Base-by-base conservation (phyloP, 2,888 invertebrate species). In the Harmothoe impar region DNA sequence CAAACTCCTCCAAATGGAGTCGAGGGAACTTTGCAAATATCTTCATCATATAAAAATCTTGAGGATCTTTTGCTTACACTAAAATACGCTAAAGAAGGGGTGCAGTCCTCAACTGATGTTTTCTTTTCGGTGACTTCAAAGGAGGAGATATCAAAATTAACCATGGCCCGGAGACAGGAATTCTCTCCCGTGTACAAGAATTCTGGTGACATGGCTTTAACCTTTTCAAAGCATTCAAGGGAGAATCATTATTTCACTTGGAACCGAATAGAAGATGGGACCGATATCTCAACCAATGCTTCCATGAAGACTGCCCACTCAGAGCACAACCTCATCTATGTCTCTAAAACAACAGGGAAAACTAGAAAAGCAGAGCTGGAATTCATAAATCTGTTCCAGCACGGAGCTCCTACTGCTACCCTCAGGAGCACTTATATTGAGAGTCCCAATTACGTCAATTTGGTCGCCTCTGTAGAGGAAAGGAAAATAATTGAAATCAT, bases 111-210 rank as follows among this genome's bases (percentile, higher is more conserved):
- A 17, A 43, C 43, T 17, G 43, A 81, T 20, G n/a, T 20, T 35
- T 1, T 43, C 1, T 33, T 81, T 20, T 81, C 23, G 12, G 20
- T 81, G 15, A 43, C 33, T 23, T 20, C 43, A 81, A 43, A 5
- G 33, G 81, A 10, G 0, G 81, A 35, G 5, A 81, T 17, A 23
- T 1, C 23, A 7, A 43, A 15, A 43, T 5, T 81, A 23, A 43
- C n/a, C n/a, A 35, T 81, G 81, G 17, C 15, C 43, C 31, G 81
- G 33, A 20, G 5, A 23, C 81, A 81, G n/a, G n/a, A 43, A 23
- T 43, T 81, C 23, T 81, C 43, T 25, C 81, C 81, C 0, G 43
- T 81, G 17, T 81, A 81, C 81, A 81, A 15, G n/a, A 43, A 81
- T 35, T 12, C 20, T 43, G 81, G 81, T 17, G 33, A 43, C n/a